Conservation (phyloP, 2,888 invertebrate species). For the Nemotelus nigrinus region DNA sequence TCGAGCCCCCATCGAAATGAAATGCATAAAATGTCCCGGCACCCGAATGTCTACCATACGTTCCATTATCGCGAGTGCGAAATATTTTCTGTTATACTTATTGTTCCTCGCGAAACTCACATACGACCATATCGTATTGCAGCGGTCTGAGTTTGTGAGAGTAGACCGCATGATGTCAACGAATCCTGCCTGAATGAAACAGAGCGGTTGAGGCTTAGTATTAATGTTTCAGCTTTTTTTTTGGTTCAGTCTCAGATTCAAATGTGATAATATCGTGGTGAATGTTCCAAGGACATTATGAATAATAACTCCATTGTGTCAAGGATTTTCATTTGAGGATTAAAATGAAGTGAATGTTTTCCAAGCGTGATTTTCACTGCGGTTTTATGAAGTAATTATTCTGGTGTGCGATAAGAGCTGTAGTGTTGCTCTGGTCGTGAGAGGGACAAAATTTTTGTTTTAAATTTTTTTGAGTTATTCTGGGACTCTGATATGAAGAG, state of each 20-base stretch:
- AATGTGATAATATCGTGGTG: conserved; percentile 35
- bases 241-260: conserved; percentile 5
- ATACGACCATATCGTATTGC: too few relatives aligned
- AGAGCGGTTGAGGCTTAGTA: conserved; percentile 8
- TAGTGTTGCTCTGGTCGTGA: too few relatives aligned
- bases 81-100: too few relatives aligned
- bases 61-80: not conserved
- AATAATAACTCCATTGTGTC: conserved; percentile 37
- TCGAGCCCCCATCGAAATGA: not conserved
- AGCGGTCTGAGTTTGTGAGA: too few relatives aligned
- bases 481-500: too few relatives aligned
- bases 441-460: too few relatives aligned
- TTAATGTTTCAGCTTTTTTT: conserved; percentile 11
- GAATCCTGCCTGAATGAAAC: too few relatives aligned
- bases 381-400: conserved; percentile 20
- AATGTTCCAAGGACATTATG: conserved; percentile 35
- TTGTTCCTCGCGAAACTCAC: too few relatives aligned
- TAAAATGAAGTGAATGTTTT: conserved; percentile 30
- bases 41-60: conserved; percentile 5
- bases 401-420: not conserved
- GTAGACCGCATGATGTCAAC: too few relatives aligned
- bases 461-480: too few relatives aligned
- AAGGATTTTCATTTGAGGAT: conserved; percentile 14
- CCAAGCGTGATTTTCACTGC: conserved; percentile 16
- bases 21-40: not conserved